Conservation (phyloP, 2,113 vertebrate species). For the Loxodonta africana region DNA sequence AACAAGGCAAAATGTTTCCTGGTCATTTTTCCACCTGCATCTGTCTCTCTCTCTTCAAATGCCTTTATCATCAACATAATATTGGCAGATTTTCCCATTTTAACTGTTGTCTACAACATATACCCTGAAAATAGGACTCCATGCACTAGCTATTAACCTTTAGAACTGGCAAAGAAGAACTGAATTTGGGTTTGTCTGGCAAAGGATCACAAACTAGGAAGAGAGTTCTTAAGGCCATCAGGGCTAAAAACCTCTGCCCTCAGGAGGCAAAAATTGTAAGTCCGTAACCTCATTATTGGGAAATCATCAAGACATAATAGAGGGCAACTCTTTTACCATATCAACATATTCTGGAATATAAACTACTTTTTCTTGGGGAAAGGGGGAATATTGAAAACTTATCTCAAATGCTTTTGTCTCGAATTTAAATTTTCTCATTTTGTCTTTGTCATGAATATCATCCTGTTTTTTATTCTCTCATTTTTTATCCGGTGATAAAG, state of each 20-base stretch:
- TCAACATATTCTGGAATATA: neutral
- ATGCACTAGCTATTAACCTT: neutral
- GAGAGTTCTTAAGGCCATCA: neutral
- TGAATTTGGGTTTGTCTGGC: neutral
- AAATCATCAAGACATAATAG: neutral
- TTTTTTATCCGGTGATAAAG: neutral
- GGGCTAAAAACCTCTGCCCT: neutral
- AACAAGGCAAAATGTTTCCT: neutral
- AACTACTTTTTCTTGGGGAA: neutral
- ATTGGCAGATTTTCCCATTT: neutral
- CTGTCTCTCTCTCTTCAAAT: neutral
- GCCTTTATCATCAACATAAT: neutral
- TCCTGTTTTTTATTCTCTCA: neutral
- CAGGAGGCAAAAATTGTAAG: neutral
- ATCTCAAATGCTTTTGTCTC: neutral
- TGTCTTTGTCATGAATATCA: no score
- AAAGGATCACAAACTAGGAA: neutral
- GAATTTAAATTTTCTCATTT: neutral
- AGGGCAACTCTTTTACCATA: neutral
- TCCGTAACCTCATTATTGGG: neutral
- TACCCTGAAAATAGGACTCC: no score
- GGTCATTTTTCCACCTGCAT: neutral
- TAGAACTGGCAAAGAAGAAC: neutral
- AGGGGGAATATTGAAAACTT: neutral
- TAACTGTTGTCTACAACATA: neutral